Percentiles rank a stretch among this genome's conserved stretches.
phyloP scores from a whole-genome alignment of 1,140 invertebrate genomes.

The Micrasema minimum region DNA sequence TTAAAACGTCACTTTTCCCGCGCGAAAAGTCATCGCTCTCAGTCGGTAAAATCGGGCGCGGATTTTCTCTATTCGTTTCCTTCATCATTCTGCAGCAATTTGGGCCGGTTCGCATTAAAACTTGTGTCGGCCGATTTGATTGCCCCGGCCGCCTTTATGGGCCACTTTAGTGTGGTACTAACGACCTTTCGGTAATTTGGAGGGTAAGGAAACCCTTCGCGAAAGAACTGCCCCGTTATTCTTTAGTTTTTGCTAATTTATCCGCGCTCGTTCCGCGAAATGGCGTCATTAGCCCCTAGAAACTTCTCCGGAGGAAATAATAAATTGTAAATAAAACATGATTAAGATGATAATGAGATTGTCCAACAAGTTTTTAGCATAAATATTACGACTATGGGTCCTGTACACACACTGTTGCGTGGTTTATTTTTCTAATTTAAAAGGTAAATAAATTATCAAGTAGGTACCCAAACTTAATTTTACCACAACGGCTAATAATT shows the following conservation, averaged over 20 bases:
- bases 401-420: neutral
- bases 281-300: neutral
- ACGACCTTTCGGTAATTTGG: constrained; percentile 8
- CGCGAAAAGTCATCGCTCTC: neutral
- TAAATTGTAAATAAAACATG: neutral
- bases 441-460: too few relatives aligned
- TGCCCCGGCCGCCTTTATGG: constrained; percentile 1
- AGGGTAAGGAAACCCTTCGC: neutral
- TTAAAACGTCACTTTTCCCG: neutral
- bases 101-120: constrained; percentile 20
- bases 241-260: constrained; percentile 12
- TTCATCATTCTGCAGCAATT: constrained; percentile 5
- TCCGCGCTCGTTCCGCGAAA: neutral
- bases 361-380: neutral
- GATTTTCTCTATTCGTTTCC: too few relatives aligned
- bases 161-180: constrained; percentile 4
- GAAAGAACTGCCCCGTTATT: neutral
- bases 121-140: constrained; percentile 6
- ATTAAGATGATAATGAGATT: neutral
- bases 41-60: neutral
- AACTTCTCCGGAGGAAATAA: constrained; percentile 1
- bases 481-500: too few relatives aligned
- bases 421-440: neutral
- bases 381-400: neutral
- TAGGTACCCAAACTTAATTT: too few relatives aligned